Evolutionary conservation across 2,797 vertebrate species (phyloP), one percentile per base, ranked within the genome.

Genomic region (Pteropus rufus): DNA sequence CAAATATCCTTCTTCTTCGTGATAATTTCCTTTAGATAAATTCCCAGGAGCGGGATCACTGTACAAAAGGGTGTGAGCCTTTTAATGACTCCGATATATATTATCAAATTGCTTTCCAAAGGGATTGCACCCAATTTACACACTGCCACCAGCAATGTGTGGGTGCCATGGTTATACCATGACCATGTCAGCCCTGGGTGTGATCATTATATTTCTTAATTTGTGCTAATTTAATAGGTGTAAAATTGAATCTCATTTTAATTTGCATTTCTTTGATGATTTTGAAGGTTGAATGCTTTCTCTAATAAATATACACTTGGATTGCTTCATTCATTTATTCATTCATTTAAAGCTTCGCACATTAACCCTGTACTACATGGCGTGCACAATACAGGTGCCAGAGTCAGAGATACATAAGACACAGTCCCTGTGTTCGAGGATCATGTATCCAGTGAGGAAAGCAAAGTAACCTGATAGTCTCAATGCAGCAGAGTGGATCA

Each of bases 211-310:
- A 73, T 90, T 94, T 96, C 94, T 58, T 85, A 96, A 97, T 96
- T 41, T 88, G 93, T 31, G 81, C 84, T 97, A 96, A 97, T 96
- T 94, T 97, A 97, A 96, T 95, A 95, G 95, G 93, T 97, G 72
- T 96, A 97, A 97, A 97, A 97, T 95, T 94, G 87, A 94, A 96
- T 96, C 96, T 82, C 72, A 1, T 90, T 96, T 93, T 96, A 95
- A 97, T 97, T 97, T 96, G 89, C 89, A 83, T 97, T 95, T 95
- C 95, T 97, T 95, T 95, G 92, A 94, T 91, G 70, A 46, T 95
- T 87, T 64, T 36, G 87, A 89, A 94, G 87, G 94, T 96, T 94
- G 92, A 95, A 91, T 34, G 82, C 69, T 90, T 96, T 94, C 85
- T 58, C 75, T 92, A 95, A 96, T 95, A 97, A 95, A 87, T 75